phyloP scores from a whole-genome alignment of 2,888 invertebrate species.

The Ypsolopha sequella region DNA sequence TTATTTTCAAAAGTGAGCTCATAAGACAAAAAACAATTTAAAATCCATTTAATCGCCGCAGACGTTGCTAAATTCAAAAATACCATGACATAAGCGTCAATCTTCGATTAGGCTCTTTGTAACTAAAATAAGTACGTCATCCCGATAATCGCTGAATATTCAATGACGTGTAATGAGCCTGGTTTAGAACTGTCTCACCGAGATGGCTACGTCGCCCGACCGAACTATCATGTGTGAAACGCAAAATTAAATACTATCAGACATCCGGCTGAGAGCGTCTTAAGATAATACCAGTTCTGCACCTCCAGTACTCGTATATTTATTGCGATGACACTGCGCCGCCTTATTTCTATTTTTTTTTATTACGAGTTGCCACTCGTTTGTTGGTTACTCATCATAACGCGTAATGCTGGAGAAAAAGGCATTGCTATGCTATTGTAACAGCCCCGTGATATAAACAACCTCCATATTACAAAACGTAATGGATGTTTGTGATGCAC shows the following conservation, averaged over 20 bases:
- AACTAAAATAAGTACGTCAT: background rate
- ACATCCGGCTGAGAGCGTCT: slow-evolving; percentile 36
- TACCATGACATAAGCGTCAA: background rate
- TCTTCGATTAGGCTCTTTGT: slow-evolving; percentile 5
- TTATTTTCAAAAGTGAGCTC: too few relatives aligned
- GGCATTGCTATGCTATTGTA: background rate
- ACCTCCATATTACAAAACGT: background rate
- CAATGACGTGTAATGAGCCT: slow-evolving; percentile 7
- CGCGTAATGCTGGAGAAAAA: background rate
- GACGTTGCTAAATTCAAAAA: background rate
- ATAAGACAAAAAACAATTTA: too few relatives aligned
- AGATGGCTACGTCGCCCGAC: background rate
- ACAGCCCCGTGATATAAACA: background rate
- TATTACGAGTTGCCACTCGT: slow-evolving; percentile 8
- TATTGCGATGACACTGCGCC: slow-evolving; percentile 12
- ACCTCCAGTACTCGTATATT: slow-evolving; percentile 10
- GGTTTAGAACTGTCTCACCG: background rate
- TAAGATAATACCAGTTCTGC: slow-evolving; percentile 23
- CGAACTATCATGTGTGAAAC: slow-evolving; percentile 17
- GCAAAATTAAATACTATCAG: slow-evolving; percentile 26
- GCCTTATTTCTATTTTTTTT: slow-evolving; percentile 17
- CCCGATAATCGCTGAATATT: slow-evolving; percentile 1
- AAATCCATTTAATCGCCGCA: too few relatives aligned
- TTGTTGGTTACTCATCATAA: background rate
- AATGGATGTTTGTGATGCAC: background rate